Evolutionary conservation across 2,113 vertebrate genomes (phyloP).

Genomic region (Pelmatolapia mariae): DNA sequence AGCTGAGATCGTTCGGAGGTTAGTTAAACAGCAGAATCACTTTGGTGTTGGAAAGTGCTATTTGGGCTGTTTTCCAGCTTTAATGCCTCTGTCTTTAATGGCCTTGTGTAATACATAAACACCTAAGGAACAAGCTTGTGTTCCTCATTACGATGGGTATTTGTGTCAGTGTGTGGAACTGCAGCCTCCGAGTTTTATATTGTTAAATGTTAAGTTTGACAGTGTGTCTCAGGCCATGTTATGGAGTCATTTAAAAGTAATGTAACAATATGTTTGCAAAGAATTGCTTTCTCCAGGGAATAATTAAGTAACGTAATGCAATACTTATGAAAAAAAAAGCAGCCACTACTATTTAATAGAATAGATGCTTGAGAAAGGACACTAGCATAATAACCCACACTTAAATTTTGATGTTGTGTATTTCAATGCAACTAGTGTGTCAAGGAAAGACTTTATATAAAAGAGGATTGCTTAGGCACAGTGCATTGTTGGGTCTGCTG

Average conservation of each 20-base stretch:
- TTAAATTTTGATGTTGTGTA: neutral
- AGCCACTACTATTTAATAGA: neutral
- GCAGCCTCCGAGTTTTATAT: neutral
- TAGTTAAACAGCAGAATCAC: neutral
- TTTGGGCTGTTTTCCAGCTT: neutral
- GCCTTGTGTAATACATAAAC: neutral
- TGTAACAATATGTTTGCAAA: neutral
- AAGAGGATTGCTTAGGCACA: neutral
- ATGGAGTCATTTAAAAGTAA: neutral
- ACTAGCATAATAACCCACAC: neutral
- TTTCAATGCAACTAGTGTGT: neutral
- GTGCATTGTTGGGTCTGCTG: neutral
- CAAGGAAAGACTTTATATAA: neutral
- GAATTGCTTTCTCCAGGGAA: neutral
- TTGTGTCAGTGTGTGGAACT: neutral
- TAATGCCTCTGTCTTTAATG: neutral
- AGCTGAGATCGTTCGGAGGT: neutral
- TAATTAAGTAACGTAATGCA: neutral
- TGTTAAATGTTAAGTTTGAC: neutral
- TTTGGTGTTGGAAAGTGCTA: neutral
- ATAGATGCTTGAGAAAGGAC: neutral
- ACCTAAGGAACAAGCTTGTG: neutral
- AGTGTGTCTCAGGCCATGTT: neutral
- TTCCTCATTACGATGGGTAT: neutral
- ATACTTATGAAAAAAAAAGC: neutral